These are phyloP conservation scores for Oncorhynchus clarkii DNA, from an alignment of 2,113 vertebrate genomes.

Conservation along the genomic window DNA sequence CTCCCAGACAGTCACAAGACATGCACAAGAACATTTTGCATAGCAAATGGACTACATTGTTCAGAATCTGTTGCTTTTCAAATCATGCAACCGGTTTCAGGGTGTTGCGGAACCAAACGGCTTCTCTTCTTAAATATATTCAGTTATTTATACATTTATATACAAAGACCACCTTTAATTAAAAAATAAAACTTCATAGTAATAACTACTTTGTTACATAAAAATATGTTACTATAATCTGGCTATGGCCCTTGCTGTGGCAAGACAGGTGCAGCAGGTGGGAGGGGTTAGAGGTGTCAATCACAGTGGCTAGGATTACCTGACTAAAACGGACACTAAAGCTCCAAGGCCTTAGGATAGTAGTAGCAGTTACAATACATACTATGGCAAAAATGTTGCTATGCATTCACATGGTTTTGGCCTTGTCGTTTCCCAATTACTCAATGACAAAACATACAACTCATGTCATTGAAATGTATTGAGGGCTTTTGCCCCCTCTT, in stretches of 20 bases:
- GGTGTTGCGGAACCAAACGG: constrained; percentile 28
- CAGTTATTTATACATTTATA: constrained; percentile 48
- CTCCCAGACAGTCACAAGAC: neutral
- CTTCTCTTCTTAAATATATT: constrained; percentile 42
- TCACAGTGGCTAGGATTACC: constrained; percentile 56
- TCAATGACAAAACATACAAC: constrained; percentile 1
- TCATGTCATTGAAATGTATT: constrained; percentile 24
- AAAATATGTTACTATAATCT: constrained; percentile 48
- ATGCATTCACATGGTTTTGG: constrained; percentile 10
- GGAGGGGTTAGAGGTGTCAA: constrained; percentile 50
- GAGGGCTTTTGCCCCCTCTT: neutral
- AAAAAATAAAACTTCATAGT: constrained; percentile 60
- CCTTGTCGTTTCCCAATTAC: constrained; percentile 16
- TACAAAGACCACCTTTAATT: constrained; percentile 47
- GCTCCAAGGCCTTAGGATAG: constrained; percentile 6
- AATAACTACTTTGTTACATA: constrained; percentile 46
- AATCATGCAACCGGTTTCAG: constrained; percentile 22
- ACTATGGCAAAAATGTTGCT: neutral
- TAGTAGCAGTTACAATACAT: neutral
- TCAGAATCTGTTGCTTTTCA: constrained; percentile 17
- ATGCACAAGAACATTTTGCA: constrained; percentile 8
- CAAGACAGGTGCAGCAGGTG: constrained; percentile 41
- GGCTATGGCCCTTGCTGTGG: constrained; percentile 38
- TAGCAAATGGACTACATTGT: constrained; percentile 6
- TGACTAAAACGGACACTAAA: constrained; percentile 15